Evolutionary conservation across 2,113 vertebrate genomes (phyloP).

Genomic region (Protomyctophum bolini): DNA sequence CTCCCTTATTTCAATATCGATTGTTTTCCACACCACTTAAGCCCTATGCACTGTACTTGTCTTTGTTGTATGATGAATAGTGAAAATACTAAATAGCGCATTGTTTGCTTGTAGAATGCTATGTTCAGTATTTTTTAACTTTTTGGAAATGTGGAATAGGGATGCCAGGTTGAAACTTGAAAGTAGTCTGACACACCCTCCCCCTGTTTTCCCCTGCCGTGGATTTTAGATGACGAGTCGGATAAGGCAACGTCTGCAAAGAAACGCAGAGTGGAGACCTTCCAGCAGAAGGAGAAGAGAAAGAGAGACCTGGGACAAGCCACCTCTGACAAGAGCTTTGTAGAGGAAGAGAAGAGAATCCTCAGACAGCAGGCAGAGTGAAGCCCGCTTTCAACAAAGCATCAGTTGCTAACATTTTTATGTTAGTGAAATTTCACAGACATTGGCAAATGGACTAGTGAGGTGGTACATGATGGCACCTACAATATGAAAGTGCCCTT

Average conservation of each 20-base stretch:
- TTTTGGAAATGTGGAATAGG: too few relatives aligned
- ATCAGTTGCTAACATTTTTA: slow-evolving; percentile 9
- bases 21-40: too few relatives aligned
- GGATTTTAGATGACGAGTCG: slow-evolving; percentile 83
- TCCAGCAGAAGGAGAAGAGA: slow-evolving; percentile 88
- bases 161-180: too few relatives aligned
- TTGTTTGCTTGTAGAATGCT: too few relatives aligned
- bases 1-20: too few relatives aligned
- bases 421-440: slow-evolving; percentile 7
- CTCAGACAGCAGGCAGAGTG: slow-evolving; percentile 76
- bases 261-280: slow-evolving; percentile 86
- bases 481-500: slow-evolving; percentile 1
- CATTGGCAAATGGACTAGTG: slow-evolving; percentile 11
- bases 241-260: slow-evolving; percentile 79
- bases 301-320: slow-evolving; percentile 84
- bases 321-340: slow-evolving; percentile 83
- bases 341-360: slow-evolving; percentile 84
- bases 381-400: slow-evolving; percentile 21
- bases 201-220: background rate
- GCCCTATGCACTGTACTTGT: too few relatives aligned
- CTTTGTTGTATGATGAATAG: too few relatives aligned
- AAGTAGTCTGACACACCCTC: background rate
- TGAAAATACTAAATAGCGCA: too few relatives aligned
- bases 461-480: background rate
- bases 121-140: too few relatives aligned